Conservation (phyloP, 1,140 invertebrate genomes). For the Calliphora vicina region DNA sequence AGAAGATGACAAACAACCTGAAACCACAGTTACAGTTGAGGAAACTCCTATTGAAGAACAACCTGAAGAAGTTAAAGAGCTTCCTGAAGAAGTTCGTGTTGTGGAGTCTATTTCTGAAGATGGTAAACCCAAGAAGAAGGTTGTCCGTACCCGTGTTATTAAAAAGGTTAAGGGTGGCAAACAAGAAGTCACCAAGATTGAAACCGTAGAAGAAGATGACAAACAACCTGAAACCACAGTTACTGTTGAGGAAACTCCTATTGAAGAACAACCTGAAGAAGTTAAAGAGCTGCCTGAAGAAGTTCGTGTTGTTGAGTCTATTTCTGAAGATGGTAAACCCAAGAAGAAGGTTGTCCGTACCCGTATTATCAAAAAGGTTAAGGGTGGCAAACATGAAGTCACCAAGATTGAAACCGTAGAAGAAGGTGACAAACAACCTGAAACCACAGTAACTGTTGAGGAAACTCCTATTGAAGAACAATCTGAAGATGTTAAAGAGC, state of each 20-base stretch:
- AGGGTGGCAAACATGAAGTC: slow-evolving; percentile 35
- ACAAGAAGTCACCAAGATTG: slow-evolving; percentile 34
- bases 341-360: slow-evolving; percentile 27
- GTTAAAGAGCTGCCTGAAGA: slow-evolving; percentile 20
- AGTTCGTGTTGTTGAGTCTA: slow-evolving; percentile 24
- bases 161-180: slow-evolving; percentile 31
- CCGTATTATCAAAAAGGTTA: slow-evolving; percentile 30
- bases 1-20: slow-evolving; percentile 54
- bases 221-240: slow-evolving; percentile 34
- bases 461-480: slow-evolving; percentile 21
- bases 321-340: slow-evolving; percentile 35
- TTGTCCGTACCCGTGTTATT: slow-evolving; percentile 28
- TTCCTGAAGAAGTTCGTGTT: slow-evolving; percentile 32
- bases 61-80: slow-evolving; percentile 7
- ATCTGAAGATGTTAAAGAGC: slow-evolving; percentile 14
- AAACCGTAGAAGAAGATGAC: slow-evolving; percentile 35
- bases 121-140: slow-evolving; percentile 34
- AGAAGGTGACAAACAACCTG: slow-evolving; percentile 34
- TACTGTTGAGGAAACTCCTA: slow-evolving; percentile 27
- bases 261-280: slow-evolving; percentile 26
- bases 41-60: slow-evolving; percentile 35
- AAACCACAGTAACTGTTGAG: slow-evolving; percentile 32
- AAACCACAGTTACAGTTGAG: slow-evolving; percentile 47
- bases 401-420: slow-evolving; percentile 29
- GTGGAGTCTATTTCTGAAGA: slow-evolving; percentile 41